Evolutionary conservation across 2,888 invertebrate species (phyloP).

Genomic region (Ptilodon capucinus): DNA sequence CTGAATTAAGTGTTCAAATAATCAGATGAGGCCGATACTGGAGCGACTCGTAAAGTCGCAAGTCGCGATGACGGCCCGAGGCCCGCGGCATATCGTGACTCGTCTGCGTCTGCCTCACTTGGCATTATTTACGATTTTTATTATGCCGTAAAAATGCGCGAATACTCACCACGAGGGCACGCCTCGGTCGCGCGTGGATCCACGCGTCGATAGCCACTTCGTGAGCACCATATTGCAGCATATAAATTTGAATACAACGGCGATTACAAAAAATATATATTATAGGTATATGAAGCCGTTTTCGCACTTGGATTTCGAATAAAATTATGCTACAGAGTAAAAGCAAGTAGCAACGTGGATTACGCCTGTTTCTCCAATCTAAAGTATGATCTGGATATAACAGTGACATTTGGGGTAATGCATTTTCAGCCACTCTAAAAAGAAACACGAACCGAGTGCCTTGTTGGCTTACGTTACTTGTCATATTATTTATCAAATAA

Average conservation of each 20-base stretch:
- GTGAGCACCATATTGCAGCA: slow-evolving; percentile 55
- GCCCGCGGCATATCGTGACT: slow-evolving; percentile 76
- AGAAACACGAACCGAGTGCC: slow-evolving; percentile 41
- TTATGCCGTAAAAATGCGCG: slow-evolving; percentile 76
- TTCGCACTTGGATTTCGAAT: slow-evolving; percentile 35
- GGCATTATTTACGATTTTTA: slow-evolving; percentile 78
- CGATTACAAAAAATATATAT: slow-evolving; percentile 28
- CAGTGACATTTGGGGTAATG: slow-evolving; percentile 47
- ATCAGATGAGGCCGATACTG: slow-evolving; percentile 55
- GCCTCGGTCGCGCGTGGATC: slow-evolving; percentile 71
- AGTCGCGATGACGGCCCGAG: slow-evolving; percentile 67
- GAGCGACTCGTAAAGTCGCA: slow-evolving; percentile 67
- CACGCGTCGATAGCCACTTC: slow-evolving; percentile 73
- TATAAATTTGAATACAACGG: slow-evolving; percentile 32
- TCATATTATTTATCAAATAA: slow-evolving; percentile 57
- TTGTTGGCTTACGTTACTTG: slow-evolving; percentile 47
- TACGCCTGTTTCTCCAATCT: slow-evolving; percentile 10
- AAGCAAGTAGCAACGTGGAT: slow-evolving; percentile 5
- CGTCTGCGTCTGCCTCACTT: slow-evolving; percentile 64
- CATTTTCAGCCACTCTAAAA: slow-evolving; percentile 50
- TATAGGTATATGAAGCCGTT: slow-evolving; percentile 20
- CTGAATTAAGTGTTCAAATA: slow-evolving; percentile 51
- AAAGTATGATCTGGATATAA: slow-evolving; percentile 32
- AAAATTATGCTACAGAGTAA: slow-evolving; percentile 16
- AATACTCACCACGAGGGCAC: slow-evolving; percentile 66